Evolutionary conservation across 2,888 invertebrate species (phyloP).

Genomic region (Campoplex capitator): DNA sequence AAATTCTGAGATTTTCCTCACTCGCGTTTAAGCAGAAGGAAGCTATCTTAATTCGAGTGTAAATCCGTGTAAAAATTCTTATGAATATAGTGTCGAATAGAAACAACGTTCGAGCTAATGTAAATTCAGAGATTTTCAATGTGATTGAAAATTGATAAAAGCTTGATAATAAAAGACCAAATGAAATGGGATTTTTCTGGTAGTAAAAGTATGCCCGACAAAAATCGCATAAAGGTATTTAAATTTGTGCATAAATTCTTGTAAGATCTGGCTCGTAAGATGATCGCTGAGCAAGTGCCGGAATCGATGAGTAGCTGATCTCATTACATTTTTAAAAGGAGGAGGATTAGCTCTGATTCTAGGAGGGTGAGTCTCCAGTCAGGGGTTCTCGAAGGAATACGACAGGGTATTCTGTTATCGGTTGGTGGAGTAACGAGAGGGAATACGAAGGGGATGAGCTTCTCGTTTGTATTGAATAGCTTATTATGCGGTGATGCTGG

Average conservation of each 20-base stretch:
- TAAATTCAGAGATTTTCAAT: neutral
- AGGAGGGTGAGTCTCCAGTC: slow-evolving; percentile 48
- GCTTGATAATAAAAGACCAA: neutral
- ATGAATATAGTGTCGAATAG: neutral
- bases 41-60: slow-evolving; percentile 76
- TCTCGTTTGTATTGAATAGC: slow-evolving; percentile 67
- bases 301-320: slow-evolving; percentile 68
- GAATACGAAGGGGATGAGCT: slow-evolving; percentile 65
- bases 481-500: slow-evolving; percentile 68
- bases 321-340: slow-evolving; percentile 67
- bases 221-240: neutral
- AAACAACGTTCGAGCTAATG: neutral
- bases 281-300: slow-evolving; percentile 66
- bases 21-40: slow-evolving; percentile 68
- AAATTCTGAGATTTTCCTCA: slow-evolving; percentile 65
- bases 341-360: slow-evolving; percentile 59
- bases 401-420: slow-evolving; percentile 58
- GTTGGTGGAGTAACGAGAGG: slow-evolving; percentile 52
- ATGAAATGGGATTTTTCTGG: neutral
- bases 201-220: neutral
- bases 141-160: neutral
- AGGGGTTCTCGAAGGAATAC: slow-evolving; percentile 60
- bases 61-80: neutral
- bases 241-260: slow-evolving; percentile 21
- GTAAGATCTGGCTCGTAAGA: slow-evolving; percentile 46